A percentile compares a stretch with the other conserved stretches of the same genome.
Evolutionary conservation across 2,113 vertebrate species (phyloP).

Genomic region (Forbesichthys agassizii): DNA sequence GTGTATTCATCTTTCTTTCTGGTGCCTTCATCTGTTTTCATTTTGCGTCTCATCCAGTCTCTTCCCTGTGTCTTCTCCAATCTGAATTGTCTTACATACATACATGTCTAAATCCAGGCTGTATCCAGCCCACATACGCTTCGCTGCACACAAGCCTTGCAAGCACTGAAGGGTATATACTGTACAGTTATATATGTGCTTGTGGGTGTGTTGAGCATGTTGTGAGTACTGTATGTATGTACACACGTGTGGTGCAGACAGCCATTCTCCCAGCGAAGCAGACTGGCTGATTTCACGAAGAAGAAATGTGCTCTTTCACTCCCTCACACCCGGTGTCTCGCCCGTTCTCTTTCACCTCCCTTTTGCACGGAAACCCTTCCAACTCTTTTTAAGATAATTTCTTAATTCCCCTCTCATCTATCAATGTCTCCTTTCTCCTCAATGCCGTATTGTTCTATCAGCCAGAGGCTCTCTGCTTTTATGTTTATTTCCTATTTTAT

Average conservation of each 20-base stretch:
- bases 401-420: too few relatives aligned
- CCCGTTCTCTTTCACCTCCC: conserved; percentile 22
- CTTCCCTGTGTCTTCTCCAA: neutral
- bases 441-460: too few relatives aligned
- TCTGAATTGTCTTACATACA: neutral
- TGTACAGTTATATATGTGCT: conserved; percentile 20
- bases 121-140: conserved; percentile 39
- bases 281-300: conserved; percentile 58
- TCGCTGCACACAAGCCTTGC: conserved; percentile 42
- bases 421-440: too few relatives aligned
- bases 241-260: conserved; percentile 38
- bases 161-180: conserved; percentile 36
- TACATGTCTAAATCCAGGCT: conserved; percentile 15
- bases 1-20: conserved; percentile 8
- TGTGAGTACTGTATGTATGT: conserved; percentile 14
- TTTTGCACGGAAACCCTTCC: too few relatives aligned
- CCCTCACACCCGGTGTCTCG: conserved; percentile 18
- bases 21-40: conserved; percentile 4
- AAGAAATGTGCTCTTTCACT: conserved; percentile 55
- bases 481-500: too few relatives aligned
- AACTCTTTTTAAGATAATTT: too few relatives aligned
- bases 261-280: conserved; percentile 48
- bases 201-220: conserved; percentile 12
- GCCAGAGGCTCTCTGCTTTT: too few relatives aligned
- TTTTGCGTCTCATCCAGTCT: conserved; percentile 6